phyloP scores from a whole-genome alignment of 2,888 invertebrate species.

The Volucella bombylans region DNA sequence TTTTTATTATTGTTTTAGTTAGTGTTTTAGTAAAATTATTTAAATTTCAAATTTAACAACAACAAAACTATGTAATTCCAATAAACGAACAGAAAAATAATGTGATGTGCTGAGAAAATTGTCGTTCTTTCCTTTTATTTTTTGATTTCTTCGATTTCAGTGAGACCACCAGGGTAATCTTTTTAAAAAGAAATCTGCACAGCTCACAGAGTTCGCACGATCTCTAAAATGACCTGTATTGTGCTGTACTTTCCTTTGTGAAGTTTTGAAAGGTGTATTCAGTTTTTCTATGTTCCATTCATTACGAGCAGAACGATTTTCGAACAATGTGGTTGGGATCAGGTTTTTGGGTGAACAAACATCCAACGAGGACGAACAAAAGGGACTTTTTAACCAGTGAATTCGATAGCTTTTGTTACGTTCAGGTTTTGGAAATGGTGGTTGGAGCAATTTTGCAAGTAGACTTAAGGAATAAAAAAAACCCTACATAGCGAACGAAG shows the following conservation, averaged over 20 bases:
- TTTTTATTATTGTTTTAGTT: conserved; percentile 55
- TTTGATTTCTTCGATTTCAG: conserved; percentile 2
- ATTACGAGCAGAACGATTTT: background rate
- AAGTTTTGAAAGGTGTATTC: conserved; percentile 4
- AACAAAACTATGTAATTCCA: conserved; percentile 53
- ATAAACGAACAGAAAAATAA: conserved; percentile 32
- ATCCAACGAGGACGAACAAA: conserved; percentile 19
- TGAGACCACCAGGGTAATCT: background rate
- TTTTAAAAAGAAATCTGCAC: background rate
- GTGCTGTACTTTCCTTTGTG: conserved; percentile 12
- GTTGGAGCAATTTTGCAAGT: too few species aligned
- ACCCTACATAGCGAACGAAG: background rate
- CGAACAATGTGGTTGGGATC: conserved; percentile 28
- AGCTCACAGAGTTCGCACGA: conserved; percentile 1
- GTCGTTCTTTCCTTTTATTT: conserved; percentile 9
- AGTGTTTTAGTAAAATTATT: conserved; percentile 61
- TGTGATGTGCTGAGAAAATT: conserved; percentile 63
- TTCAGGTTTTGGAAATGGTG: background rate
- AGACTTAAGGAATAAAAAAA: background rate
- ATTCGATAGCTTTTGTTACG: conserved; percentile 20
- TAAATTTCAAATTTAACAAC: conserved; percentile 38
- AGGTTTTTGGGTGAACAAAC: conserved; percentile 27
- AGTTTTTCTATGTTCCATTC: conserved; percentile 20
- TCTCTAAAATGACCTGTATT: background rate
- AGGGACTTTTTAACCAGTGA: conserved; percentile 1